These are phyloP conservation scores for Macrostomum lignano DNA, from an alignment of 1,140 invertebrate genomes.

Conservation along the genomic window DNA sequence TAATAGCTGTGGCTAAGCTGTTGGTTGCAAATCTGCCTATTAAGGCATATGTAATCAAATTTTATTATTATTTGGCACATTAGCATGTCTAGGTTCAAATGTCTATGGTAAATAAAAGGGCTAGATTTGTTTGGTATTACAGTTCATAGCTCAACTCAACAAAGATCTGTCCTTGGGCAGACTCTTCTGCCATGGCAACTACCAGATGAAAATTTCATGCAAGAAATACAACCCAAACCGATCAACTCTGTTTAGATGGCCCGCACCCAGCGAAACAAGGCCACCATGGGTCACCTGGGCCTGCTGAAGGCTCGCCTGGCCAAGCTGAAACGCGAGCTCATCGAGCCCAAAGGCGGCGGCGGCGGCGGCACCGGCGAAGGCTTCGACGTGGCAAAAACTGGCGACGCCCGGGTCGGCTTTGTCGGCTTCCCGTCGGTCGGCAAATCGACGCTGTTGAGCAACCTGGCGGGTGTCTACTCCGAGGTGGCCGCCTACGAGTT, in stretches of 20 bases:
- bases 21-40: too few species aligned
- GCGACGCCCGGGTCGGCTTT: conserved; percentile 92
- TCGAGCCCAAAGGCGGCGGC: conserved; percentile 86
- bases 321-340: conserved; percentile 76
- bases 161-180: too few species aligned
- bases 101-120: too few species aligned
- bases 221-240: too few species aligned
- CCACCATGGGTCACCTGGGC: conserved; percentile 85
- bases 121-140: too few species aligned
- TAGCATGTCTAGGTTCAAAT: too few species aligned
- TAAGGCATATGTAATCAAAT: too few species aligned
- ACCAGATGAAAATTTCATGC: too few species aligned
- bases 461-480: conserved; percentile 88
- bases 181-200: too few species aligned
- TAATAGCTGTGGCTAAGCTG: too few species aligned
- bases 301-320: conserved; percentile 79
- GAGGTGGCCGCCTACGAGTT: conserved; percentile 99
- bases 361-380: conserved; percentile 49
- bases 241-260: conserved; percentile 93
- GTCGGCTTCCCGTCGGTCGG: conserved; percentile 97
- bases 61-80: too few species aligned
- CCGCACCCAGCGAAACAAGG: conserved; percentile 96
- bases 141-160: too few species aligned
- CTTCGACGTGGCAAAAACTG: conserved; percentile 97
- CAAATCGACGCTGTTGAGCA: conserved; percentile 83